Conservation (phyloP, 2,113 vertebrate species). For the Varanus komodoensis region DNA sequence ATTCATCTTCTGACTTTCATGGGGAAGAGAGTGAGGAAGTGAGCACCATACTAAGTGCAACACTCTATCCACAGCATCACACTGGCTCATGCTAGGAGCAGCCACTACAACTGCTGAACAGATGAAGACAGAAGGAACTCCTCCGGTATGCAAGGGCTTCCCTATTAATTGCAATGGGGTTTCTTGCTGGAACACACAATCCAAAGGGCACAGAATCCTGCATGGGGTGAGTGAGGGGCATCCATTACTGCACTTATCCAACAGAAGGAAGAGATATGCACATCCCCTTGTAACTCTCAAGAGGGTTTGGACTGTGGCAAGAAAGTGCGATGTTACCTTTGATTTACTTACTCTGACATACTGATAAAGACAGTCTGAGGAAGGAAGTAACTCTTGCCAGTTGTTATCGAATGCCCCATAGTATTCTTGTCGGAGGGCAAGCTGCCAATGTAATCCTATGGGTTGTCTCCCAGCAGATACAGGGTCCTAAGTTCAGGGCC, state of each 20-base stretch:
- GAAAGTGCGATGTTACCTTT: background rate
- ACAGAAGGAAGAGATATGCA: background rate
- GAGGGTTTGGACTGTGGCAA: background rate
- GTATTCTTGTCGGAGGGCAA: no score
- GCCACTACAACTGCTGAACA: background rate
- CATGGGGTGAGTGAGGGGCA: no score
- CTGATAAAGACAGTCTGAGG: no score
- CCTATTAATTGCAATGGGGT: background rate
- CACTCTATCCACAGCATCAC: background rate
- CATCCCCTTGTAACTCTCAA: background rate
- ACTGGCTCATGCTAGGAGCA: background rate
- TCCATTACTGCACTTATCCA: no score
- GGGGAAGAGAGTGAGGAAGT: background rate
- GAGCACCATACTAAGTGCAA: background rate
- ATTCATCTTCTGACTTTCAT: background rate
- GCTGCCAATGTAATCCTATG: no score
- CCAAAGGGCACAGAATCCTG: background rate
- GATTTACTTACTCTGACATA: background rate
- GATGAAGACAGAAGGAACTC: background rate
- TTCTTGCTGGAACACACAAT: background rate
- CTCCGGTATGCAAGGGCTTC: background rate
- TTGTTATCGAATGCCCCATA: no score
- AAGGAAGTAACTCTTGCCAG: no score
- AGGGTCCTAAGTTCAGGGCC: no score
- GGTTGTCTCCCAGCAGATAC: no score